Base-by-base conservation (phyloP, 2,113 vertebrate genomes). In the Cnemophilus loriae region DNA sequence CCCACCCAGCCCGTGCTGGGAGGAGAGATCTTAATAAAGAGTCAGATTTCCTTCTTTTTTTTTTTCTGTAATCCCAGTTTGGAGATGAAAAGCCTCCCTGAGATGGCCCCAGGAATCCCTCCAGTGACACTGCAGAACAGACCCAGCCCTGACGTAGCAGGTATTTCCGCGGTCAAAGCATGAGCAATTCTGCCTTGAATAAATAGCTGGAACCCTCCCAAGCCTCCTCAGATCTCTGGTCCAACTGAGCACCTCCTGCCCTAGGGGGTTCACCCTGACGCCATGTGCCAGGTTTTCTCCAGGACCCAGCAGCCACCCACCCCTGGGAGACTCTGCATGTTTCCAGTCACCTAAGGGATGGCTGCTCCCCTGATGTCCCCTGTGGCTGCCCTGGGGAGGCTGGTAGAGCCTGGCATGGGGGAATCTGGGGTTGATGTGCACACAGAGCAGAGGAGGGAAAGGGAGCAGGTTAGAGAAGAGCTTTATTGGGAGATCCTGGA, bases 401-500 rank as follows among this genome's bases (percentile, higher is more conserved):
- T 42, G 53, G 57, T 41, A 75, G 60, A 87, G 52, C 74, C 52
- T 0, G 0, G 7, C 1, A 0, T 3, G 19, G 21, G 41, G 4
- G 16, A 42, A 13, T 32, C 47, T 27, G 39, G 23, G 9, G 20
- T 19, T 55, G 22, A 44, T 27, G 21, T 17, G 33, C 53, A 18
- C 41, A n/a, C 46, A 65, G 32, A 95, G 12, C 55, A 73, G 52
- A 87, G 39, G 22, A 82, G 4, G 12, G 33, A 47, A 78, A 60
- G 9, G 32, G 14, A 88, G 88, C 15, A 2, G 71, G 18, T 77
- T 90, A 2, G 2, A 70, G 67, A 93, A 85, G 59, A 93, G 47
- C 76, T 97, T 97, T 97, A 97, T 95, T 97, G 55, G 71, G 86
- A 86, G 22, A 61, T 64, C 41, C 23, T 68, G 82, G 33, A 24